Evolutionary conservation across 2,888 invertebrate genomes (phyloP), one percentile per base, ranked within the genome.

Genomic region (Mylabris sibirica): DNA sequence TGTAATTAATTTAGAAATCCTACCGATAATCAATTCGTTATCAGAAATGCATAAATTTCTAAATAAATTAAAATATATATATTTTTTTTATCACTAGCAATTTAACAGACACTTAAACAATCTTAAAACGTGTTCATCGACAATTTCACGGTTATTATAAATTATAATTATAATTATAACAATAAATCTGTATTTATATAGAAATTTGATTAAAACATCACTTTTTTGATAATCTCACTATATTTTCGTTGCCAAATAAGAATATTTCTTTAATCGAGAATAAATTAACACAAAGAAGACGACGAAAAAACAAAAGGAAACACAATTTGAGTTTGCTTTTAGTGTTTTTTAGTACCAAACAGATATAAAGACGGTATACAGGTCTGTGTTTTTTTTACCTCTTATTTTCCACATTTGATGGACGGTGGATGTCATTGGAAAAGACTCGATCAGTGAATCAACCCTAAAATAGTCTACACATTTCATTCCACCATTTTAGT

Each of bases 381-480:
- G 5, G 3, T 11, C n/a, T 17, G 4, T 12, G n/a, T 44, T 44
- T 44, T 44, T 44, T 44, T 6, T 30, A 4, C 30, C 17, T 17
- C 44, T 14, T 49, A 17, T 17, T 20, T n/a, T 49, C 20, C 49
- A 20, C 20, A 24, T 73, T 75, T 79, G 80, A 80, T 76, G 75
- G 76, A 81, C 77, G 77, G 72, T 72, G 38, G 69, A 73, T 78
- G 80, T 81, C 80, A 79, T 74, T 77, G 72, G 66, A 59, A 71
- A 69, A 65, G 79, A 79, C 79, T 77, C 72, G 77, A 77, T 77
- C 79, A 60, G 74, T 81, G 79, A 77, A 80, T 81, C 80, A 81
- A 76, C 79, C 80, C 78, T 75, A 79, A 80, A 81, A 77, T 79
- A 78, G 77, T 70, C 70, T 68, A 74, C 75, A 49, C 49, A 17